Evolutionary conservation across 2,113 vertebrate genomes (phyloP).

Genomic region (Phrynosoma platyrhinos): DNA sequence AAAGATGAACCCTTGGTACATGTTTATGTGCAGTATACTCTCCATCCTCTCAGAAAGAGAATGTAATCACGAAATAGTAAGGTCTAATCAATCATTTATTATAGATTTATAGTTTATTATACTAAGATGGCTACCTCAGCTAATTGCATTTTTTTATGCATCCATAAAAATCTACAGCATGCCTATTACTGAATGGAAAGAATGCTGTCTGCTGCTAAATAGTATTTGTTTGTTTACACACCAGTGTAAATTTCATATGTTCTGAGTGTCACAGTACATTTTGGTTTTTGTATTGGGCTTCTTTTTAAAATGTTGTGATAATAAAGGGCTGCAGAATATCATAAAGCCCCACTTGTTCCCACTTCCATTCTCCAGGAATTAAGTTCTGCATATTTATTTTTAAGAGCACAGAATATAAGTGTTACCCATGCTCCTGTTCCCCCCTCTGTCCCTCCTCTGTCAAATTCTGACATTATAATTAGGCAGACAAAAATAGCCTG

Average conservation of each 20-base stretch:
- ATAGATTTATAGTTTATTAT: constrained; percentile 35
- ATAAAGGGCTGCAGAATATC: constrained; percentile 51
- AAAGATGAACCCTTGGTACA: constrained; percentile 53
- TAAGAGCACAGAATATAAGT: constrained; percentile 48
- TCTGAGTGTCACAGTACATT: constrained; percentile 34
- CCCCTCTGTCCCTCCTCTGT: neutral
- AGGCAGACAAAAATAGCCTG: constrained; percentile 43
- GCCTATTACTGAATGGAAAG: neutral
- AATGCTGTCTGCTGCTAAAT: constrained; percentile 41
- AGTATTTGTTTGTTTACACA: constrained; percentile 28
- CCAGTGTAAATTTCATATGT: constrained; percentile 41
- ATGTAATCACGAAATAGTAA: constrained; percentile 40
- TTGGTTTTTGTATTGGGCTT: constrained; percentile 40
- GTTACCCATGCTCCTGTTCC: constrained; percentile 30
- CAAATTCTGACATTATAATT: constrained; percentile 15
- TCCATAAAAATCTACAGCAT: constrained; percentile 36
- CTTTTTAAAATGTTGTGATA: constrained; percentile 46
- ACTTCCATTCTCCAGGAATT: constrained; percentile 44
- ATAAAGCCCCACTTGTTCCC: constrained; percentile 40
- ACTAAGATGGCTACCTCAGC: constrained; percentile 3
- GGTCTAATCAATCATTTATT: constrained; percentile 50
- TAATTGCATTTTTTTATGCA: constrained; percentile 14
- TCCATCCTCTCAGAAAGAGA: constrained; percentile 26
- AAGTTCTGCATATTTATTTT: constrained; percentile 57
- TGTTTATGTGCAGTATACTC: constrained; percentile 56